Conservation (phyloP, 1,140 invertebrate genomes). For the Plutomurus gul region DNA sequence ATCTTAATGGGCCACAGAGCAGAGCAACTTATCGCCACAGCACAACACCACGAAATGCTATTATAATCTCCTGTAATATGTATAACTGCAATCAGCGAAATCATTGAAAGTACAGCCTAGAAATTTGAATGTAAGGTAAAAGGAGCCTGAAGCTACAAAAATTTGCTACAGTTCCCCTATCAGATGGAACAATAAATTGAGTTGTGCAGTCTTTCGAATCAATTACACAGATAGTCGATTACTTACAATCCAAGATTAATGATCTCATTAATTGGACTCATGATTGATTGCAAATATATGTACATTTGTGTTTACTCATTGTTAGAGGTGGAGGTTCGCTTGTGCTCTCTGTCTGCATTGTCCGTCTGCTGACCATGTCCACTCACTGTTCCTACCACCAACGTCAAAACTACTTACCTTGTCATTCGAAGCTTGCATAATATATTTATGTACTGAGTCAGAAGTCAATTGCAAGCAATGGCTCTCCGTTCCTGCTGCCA, state of each 20-base stretch:
- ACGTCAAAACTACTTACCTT: too few relatives aligned
- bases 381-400: too few relatives aligned
- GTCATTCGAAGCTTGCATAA: too few relatives aligned
- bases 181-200: constrained; percentile 13
- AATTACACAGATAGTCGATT: constrained; percentile 25
- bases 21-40: too few relatives aligned
- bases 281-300: constrained; percentile 11
- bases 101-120: not conserved
- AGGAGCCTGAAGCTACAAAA: not conserved
- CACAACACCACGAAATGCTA: too few relatives aligned
- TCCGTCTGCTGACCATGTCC: not conserved
- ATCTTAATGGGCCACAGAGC: too few relatives aligned
- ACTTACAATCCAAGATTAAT: constrained; percentile 28
- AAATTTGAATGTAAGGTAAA: not conserved
- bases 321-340: not conserved
- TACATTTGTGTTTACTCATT: not conserved
- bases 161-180: not conserved
- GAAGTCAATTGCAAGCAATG: too few relatives aligned
- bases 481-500: too few relatives aligned
- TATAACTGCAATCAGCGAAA: too few relatives aligned
- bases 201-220: not conserved
- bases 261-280: constrained; percentile 11
- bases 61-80: too few relatives aligned
- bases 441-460: too few relatives aligned
- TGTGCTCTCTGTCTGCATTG: not conserved